Conservation (phyloP, 1,140 invertebrate species). For the Scaptomyza graminum region DNA sequence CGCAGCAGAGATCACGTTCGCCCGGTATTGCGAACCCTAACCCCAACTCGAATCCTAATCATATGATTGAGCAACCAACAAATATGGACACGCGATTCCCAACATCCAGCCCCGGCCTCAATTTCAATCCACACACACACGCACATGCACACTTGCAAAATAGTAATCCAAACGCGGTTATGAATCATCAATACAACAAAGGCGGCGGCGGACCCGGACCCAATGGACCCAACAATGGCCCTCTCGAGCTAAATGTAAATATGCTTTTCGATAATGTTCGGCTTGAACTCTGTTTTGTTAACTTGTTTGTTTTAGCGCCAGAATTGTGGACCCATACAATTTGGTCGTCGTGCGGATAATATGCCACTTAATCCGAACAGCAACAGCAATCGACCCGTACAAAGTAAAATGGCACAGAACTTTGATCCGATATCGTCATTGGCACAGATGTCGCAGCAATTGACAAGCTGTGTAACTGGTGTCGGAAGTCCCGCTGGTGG, state of each 20-base stretch:
- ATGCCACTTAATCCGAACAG: constrained; percentile 92
- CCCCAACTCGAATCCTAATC: too few species aligned
- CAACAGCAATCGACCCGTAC: constrained; percentile 85
- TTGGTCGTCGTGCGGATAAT: constrained; percentile 88
- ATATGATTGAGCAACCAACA: constrained; percentile 45
- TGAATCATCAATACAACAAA: constrained; percentile 66
- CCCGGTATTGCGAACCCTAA: constrained; percentile 28
- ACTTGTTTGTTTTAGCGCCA: constrained; percentile 57
- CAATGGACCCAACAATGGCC: constrained; percentile 37
- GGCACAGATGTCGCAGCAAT: constrained; percentile 96
- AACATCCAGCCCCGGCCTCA: constrained; percentile 67
- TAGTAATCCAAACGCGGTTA: constrained; percentile 54
- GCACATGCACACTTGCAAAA: constrained; percentile 53
- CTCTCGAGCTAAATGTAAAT: constrained; percentile 54
- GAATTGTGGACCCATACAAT: constrained; percentile 57
- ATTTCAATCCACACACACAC: constrained; percentile 49
- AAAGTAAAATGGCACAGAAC: constrained; percentile 86
- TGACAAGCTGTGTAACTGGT: constrained; percentile 89
- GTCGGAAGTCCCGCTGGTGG: constrained; percentile 85
- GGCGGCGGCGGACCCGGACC: too few species aligned
- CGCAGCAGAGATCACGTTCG: constrained; percentile 70
- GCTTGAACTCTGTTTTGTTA: not conserved
- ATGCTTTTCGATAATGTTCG: not conserved
- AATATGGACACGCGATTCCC: constrained; percentile 67
- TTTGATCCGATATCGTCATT: constrained; percentile 97